Evolutionary conservation across 2,797 vertebrate species (phyloP).

Genomic region (Sarcophilus harrisii): DNA sequence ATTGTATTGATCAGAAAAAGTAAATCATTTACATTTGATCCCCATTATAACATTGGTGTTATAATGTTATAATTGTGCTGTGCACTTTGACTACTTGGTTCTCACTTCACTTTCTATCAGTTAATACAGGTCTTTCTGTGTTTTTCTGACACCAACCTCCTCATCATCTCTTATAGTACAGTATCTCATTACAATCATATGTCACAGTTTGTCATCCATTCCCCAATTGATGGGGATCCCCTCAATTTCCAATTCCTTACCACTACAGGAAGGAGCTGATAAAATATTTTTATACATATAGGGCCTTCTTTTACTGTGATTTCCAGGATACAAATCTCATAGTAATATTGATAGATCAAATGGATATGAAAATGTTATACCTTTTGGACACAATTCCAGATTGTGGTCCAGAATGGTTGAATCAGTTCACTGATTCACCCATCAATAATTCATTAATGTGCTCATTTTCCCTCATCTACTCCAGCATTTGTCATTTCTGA

Average conservation of each 20-base stretch:
- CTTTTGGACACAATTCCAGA: background rate
- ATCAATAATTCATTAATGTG: background rate
- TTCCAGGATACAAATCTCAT: background rate
- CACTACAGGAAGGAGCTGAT: background rate
- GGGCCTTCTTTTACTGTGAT: background rate
- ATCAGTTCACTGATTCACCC: background rate
- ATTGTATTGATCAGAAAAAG: background rate
- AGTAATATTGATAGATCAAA: background rate
- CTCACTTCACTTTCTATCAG: background rate
- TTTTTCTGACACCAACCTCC: background rate
- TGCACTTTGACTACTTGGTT: background rate
- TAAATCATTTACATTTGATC: background rate
- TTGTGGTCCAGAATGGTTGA: background rate
- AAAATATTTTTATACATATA: background rate
- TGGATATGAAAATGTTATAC: background rate
- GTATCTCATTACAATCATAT: background rate
- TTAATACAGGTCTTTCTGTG: background rate
- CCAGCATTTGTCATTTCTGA: background rate
- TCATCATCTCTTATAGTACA: background rate
- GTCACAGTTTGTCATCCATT: background rate
- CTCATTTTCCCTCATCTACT: background rate
- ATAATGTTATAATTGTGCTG: background rate
- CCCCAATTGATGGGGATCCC: background rate
- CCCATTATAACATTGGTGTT: background rate
- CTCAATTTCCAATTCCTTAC: background rate